These are phyloP conservation scores for Phalacrocorax aristotelis DNA, from an alignment of 2,113 vertebrate species.

Conservation along the genomic window DNA sequence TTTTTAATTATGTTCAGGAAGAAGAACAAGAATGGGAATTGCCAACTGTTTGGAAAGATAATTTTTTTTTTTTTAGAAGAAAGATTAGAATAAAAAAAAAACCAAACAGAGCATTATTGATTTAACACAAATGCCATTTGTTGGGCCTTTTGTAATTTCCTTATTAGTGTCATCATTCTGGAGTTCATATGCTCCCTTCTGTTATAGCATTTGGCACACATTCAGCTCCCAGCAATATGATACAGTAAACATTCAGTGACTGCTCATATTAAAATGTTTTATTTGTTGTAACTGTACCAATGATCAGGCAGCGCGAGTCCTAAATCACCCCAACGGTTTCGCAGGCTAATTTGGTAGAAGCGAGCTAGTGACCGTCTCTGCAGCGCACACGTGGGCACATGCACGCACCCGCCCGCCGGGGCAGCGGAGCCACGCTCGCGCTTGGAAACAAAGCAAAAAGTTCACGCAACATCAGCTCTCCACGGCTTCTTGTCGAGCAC, in stretches of 20 bases:
- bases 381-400: background rate
- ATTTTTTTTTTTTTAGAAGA: conserved; percentile 72
- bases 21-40: conserved; percentile 80
- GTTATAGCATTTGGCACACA: conserved; percentile 68
- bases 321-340: conserved; percentile 59
- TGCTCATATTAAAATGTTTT: conserved; percentile 76
- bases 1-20: conserved; percentile 86
- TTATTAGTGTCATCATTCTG: conserved; percentile 80
- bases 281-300: conserved; percentile 67
- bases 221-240: conserved; percentile 72
- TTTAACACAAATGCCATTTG: conserved; percentile 83
- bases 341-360: conserved; percentile 17
- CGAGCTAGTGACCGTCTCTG: background rate
- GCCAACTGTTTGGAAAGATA: conserved; percentile 85
- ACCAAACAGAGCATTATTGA: conserved; percentile 81
- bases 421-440: background rate
- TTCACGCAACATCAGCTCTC: conserved; percentile 7
- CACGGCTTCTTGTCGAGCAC: background rate
- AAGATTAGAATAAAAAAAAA: conserved; percentile 80
- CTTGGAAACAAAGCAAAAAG: background rate
- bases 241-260: conserved; percentile 71
- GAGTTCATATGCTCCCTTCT: conserved; percentile 69
- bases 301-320: conserved; percentile 39
- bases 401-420: too few species aligned
- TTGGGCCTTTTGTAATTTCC: conserved; percentile 82